Evolutionary conservation across 1,140 invertebrate genomes (phyloP).

Genomic region (Carposina sasakii): DNA sequence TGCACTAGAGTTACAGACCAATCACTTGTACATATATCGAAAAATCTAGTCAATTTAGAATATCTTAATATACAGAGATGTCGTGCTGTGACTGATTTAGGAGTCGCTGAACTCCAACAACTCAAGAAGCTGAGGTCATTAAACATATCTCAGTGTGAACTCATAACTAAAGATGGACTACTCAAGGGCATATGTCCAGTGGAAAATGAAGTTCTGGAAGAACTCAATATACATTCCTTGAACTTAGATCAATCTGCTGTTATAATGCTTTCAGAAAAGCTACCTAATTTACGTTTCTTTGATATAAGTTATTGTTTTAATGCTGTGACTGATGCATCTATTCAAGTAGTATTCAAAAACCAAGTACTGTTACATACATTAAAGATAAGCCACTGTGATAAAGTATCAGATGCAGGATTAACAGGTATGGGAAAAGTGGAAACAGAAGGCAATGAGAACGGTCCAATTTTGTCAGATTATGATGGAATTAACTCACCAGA

Average conservation of each 20-base stretch:
- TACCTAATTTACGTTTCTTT: slow-evolving; percentile 74
- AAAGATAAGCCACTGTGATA: slow-evolving; percentile 77
- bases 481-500: slow-evolving; percentile 31
- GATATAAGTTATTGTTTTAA: slow-evolving; percentile 80
- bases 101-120: slow-evolving; percentile 71
- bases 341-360: slow-evolving; percentile 77
- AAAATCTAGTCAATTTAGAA: slow-evolving; percentile 73
- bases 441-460: slow-evolving; percentile 40
- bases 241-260: slow-evolving; percentile 76
- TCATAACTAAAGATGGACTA: slow-evolving; percentile 76
- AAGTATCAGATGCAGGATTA: slow-evolving; percentile 79
- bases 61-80: slow-evolving; percentile 75
- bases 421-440: slow-evolving; percentile 74
- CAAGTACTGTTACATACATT: slow-evolving; percentile 75
- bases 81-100: slow-evolving; percentile 75
- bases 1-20: slow-evolving; percentile 78
- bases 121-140: slow-evolving; percentile 73
- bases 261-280: slow-evolving; percentile 70
- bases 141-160: slow-evolving; percentile 79
- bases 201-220: slow-evolving; percentile 55
- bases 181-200: slow-evolving; percentile 72
- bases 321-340: slow-evolving; percentile 78
- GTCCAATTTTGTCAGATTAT: slow-evolving; percentile 44
- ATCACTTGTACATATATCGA: slow-evolving; percentile 73
- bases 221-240: slow-evolving; percentile 76